Evolutionary conservation across 2,888 invertebrate species (phyloP).

Genomic region (Cataglyphis altisquamis): DNA sequence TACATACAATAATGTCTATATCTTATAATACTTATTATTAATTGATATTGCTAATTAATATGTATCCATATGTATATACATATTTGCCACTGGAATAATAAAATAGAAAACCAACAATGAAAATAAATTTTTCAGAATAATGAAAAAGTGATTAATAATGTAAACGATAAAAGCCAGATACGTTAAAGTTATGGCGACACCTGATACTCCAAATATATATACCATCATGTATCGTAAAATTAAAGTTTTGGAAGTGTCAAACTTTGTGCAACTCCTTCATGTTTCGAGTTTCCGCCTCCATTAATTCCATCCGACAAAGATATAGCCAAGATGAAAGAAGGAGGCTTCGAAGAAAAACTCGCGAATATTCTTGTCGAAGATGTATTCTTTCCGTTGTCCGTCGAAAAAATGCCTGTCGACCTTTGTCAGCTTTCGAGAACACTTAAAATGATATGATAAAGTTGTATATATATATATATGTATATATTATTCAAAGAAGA

Average conservation of each 20-base stretch:
- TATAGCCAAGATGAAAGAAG: slow-evolving; percentile 14
- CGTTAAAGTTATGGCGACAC: not conserved
- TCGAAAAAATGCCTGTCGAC: slow-evolving; percentile 21
- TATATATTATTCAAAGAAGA: slow-evolving; percentile 36
- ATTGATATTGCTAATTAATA: slow-evolving; percentile 13
- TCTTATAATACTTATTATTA: not conserved
- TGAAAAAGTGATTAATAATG: not conserved
- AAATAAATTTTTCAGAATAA: slow-evolving; percentile 3
- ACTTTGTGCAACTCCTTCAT: slow-evolving; percentile 10
- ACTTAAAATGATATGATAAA: slow-evolving; percentile 53
- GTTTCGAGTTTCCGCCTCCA: not conserved
- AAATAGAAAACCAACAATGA: not conserved
- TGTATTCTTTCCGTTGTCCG: not conserved
- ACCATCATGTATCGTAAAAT: slow-evolving; percentile 4
- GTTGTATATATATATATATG: slow-evolving; percentile 18
- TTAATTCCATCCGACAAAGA: not conserved
- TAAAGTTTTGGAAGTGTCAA: slow-evolving; percentile 27
- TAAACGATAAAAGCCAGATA: slow-evolving; percentile 15
- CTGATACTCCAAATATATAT: not conserved
- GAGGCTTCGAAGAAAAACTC: not conserved
- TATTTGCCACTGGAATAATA: not conserved
- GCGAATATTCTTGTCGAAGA: slow-evolving; percentile 25
- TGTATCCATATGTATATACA: not conserved
- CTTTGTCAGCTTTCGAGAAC: slow-evolving; percentile 31
- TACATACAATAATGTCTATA: not conserved